phyloP scores from a whole-genome alignment of 2,888 invertebrate species.

The Tenthredo distinguenda region DNA sequence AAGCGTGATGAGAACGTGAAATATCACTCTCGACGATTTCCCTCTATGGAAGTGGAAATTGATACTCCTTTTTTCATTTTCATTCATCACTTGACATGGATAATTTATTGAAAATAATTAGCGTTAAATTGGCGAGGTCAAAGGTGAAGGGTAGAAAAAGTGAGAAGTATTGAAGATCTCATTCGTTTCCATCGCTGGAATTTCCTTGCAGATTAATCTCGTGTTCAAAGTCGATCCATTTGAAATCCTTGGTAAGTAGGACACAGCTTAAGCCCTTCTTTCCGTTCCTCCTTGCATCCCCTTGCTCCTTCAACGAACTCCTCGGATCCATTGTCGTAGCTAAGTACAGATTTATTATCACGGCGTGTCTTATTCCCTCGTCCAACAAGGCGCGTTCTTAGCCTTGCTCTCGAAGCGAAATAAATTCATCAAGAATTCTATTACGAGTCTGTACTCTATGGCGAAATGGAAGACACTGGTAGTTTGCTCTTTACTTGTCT shows the following conservation, averaged over 20 bases:
- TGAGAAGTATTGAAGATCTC: background rate
- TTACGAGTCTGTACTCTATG: conserved; percentile 71
- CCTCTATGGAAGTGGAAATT: background rate
- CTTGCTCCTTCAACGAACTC: conserved; percentile 41
- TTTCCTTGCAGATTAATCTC: conserved; percentile 68
- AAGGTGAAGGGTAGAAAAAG: background rate
- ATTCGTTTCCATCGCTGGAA: conserved; percentile 54
- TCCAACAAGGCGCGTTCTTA: conserved; percentile 51
- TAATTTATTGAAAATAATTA: background rate
- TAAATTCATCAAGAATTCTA: conserved; percentile 75
- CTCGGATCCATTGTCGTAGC: conserved; percentile 69
- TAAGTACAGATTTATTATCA: conserved; percentile 74
- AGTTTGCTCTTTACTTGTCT: conserved; percentile 33
- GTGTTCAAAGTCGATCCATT: conserved; percentile 68
- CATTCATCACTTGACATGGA: background rate
- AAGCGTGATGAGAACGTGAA: background rate
- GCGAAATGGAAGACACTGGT: conserved; percentile 65
- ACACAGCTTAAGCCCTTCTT: conserved; percentile 73
- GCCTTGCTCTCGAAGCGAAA: conserved; percentile 68
- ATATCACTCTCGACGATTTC: background rate
- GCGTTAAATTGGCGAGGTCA: background rate
- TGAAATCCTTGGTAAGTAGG: conserved; percentile 69
- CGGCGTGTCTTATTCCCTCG: conserved; percentile 57
- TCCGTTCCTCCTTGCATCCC: conserved; percentile 62
- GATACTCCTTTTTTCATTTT: background rate